Base-by-base conservation (phyloP, 1,140 invertebrate genomes). In the Caenorhabditis remanei region DNA sequence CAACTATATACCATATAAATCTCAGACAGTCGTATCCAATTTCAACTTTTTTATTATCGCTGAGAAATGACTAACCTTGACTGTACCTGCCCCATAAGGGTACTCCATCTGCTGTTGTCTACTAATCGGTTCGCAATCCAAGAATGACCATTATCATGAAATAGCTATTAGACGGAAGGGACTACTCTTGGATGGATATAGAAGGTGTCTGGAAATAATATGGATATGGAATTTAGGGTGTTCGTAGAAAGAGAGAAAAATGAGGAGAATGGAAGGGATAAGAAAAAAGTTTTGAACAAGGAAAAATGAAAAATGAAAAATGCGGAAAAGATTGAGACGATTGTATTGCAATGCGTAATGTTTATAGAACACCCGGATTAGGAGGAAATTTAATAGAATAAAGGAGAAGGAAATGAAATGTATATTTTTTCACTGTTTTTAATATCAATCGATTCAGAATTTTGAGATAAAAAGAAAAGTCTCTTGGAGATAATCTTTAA, bases 71-170 rank as follows among this genome's bases (percentile, higher is more conserved):
- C 71, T 48, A 48, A 79, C 71, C 71, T 79, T 79, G n/a, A 79
- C 71, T 79, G 71, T 79, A 79, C 71, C 71, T 79, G 71, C 71
- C 71, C 71, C 71, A 79, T 79, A 79, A 50, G 43, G 46, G 46
- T 79, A 79, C 71, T 79, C 71, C 71, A 79, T 79, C 46, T 50
- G 71, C 13, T 48, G 6, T 8, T 71, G 11, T 71, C 61, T 65
- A 16, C 71, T 41, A 79, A 24, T 79, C 71, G 65, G 41, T 71
- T 46, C 19, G 40, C 9, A 19, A 32, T 79, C 9, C 71, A 79
- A 79, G 9, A 19, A 50, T 79, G 43, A 50, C 71, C 71, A 79
- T 79, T 79, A 79, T 79, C 71, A 63, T 8, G 61, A n/a, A 19
- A 6, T 19, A 58, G 16, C 16, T 13, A 53, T 16, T 19, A 2